Evolutionary conservation across 2,113 vertebrate species (phyloP).

Genomic region (Benthochromis sp.): DNA sequence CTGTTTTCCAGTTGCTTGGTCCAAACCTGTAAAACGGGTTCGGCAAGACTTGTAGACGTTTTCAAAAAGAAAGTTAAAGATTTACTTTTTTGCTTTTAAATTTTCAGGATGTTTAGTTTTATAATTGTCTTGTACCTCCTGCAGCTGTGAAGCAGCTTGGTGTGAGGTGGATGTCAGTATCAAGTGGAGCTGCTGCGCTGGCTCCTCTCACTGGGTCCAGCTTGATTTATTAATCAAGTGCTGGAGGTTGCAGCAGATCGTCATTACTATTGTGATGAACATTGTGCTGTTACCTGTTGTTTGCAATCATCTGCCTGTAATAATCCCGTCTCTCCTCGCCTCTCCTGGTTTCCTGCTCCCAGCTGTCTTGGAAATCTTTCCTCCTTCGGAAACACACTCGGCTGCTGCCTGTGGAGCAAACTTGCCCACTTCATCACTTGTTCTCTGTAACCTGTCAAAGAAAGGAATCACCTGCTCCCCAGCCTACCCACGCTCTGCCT

Average conservation of each 20-base stretch:
- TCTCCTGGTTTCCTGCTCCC: background rate
- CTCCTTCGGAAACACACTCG: background rate
- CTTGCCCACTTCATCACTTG: background rate
- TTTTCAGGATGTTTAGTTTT: background rate
- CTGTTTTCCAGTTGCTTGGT: background rate
- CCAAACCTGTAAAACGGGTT: fast-evolving
- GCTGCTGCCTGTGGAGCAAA: background rate
- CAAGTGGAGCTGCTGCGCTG: background rate
- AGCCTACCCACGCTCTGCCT: background rate
- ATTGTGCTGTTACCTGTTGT: background rate
- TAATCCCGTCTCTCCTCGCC: background rate
- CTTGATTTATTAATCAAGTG: background rate
- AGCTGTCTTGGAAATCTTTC: background rate
- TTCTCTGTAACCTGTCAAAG: background rate
- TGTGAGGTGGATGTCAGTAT: background rate
- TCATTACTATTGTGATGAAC: background rate
- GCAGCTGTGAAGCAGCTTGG: background rate
- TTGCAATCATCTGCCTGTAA: background rate
- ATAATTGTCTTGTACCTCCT: fast-evolving
- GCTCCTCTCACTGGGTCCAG: background rate
- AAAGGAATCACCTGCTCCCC: background rate
- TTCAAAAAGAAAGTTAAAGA: fast-evolving
- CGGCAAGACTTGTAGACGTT: fast-evolving
- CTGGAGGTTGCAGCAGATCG: background rate
- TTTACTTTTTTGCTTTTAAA: background rate